Base-by-base conservation (phyloP, 2,113 vertebrate genomes). In the Caranx melampygus region DNA sequence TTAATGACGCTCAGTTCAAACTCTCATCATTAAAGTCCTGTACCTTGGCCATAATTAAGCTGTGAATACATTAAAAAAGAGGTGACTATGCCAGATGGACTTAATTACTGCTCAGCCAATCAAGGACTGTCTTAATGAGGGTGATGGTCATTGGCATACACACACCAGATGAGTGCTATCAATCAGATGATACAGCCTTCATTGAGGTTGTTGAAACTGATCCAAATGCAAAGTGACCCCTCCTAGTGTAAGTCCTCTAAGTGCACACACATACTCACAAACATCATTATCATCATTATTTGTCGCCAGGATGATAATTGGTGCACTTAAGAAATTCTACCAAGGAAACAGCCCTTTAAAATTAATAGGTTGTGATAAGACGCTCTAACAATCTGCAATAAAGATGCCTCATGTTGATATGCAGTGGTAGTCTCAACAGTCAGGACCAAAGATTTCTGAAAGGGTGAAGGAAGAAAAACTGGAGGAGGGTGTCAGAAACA, bases 41-140 rank as follows among this genome's bases (percentile, higher is more conserved):
- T 94, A 94, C 94, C 94, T 94, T 90, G 92, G 88, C 90, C 90
- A 90, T 94, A 92, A 94, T 95, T 93, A 95, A 89, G 88, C 90
- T 80, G 89, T 88, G 87, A 94, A 87, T 93, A 90, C 86, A 91
- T 93, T 92, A 79, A 84, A 93, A 90, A 89, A 85, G 82, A 90
- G 88, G 86, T 87, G 88, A 93, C 89, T 72, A 79, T 67, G 90
- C 92, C 94, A 95, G 94, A 95, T 95, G 94, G 94, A 90, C 87
- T 67, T 92, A 94, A 95, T 96, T 95, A 95, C 81, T 44, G 67
- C 70, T 72, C 55, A 74, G 89, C 94, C 93, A 95, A 95, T 95
- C 94, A 93, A 91, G 88, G 81, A 45, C 86, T 72, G 76, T 82
- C 88, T 89, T 96, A 95, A 95, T 95, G 94, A 92, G 94, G 87